Evolutionary conservation across 2,113 vertebrate species (phyloP).

Genomic region (Anguilla rostrata): DNA sequence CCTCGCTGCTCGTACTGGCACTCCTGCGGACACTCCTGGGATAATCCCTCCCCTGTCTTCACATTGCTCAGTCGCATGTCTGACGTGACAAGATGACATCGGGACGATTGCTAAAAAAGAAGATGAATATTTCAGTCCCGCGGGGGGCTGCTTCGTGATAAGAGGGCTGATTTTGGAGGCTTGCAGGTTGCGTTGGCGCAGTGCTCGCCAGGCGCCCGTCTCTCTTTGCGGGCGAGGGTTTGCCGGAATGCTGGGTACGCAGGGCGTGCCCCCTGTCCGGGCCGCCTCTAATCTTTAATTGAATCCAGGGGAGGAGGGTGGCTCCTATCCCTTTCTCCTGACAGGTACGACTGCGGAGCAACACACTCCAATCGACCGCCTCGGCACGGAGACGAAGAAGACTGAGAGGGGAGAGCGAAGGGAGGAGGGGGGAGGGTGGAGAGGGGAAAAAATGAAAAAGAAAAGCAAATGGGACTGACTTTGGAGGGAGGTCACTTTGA

Average conservation of each 20-base stretch:
- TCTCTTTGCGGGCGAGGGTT: neutral
- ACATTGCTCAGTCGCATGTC: neutral
- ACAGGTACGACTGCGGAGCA: slow-evolving; percentile 29
- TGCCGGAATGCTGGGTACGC: neutral
- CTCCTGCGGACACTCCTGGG: neutral
- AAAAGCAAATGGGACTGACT: slow-evolving; percentile 34
- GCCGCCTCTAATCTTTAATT: slow-evolving; percentile 31
- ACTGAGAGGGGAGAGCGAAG: slow-evolving; percentile 28
- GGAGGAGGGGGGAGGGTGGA: neutral
- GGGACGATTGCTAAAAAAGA: neutral
- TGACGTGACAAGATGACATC: neutral
- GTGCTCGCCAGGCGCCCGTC: neutral
- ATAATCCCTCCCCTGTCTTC: neutral
- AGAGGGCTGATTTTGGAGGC: neutral
- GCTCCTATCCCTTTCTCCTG: slow-evolving; percentile 29
- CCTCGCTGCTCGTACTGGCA: neutral
- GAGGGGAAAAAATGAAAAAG: slow-evolving; percentile 26
- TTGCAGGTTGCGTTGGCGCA: neutral
- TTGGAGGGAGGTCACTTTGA: slow-evolving; percentile 43
- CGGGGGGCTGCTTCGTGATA: neutral
- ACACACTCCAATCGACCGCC: slow-evolving; percentile 39
- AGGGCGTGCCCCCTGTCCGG: neutral
- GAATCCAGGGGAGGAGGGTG: slow-evolving; percentile 20
- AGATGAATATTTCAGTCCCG: neutral
- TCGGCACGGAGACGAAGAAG: slow-evolving; percentile 21